Base-by-base conservation (phyloP, 2,113 vertebrate species). In the Aplodontia rufa region DNA sequence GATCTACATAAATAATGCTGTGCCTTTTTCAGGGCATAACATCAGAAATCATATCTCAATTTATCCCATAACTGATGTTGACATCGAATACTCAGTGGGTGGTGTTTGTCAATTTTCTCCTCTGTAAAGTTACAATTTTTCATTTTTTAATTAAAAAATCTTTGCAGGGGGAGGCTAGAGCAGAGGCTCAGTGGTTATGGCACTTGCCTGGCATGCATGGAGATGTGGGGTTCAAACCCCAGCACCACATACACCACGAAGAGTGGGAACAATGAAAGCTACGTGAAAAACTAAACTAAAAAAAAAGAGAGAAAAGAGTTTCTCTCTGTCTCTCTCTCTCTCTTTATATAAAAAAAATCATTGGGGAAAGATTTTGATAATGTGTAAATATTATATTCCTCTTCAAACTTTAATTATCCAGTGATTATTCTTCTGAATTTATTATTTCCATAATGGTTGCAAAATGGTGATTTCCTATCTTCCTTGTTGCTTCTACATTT, bases 61-160 rank as follows among this genome's bases (percentile, higher is more conserved):
- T 60, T 88, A 78, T 68, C 17, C 13, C 11, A 53, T 51, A 37
- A 75, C 12, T 53, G 60, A 64, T 58, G 24, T 62, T 64, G 60
- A 87, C 19, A 80, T 66, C 64, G 55, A 92, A 64, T 26, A 32
- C 2, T 28, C 69, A 87, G 24, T 40, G 72, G 8, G 8, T 64
- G 28, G 4, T 69, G 1, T 37, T 20, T 1, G n/a, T 35, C 28
- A 62, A 32, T 7, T 45, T 94, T 55, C 24, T 82, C 55, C 45
- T 80, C 22, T 19, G 8, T 47, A 49, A 75, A 74, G 45, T 20
- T 80, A 51, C 26, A 32, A 76, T 71, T 93, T 95, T 72, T 76
- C 71, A 60, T 22, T 84, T 85, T 74, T 51, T 45, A 82, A 91
- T 82, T 75, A 92, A 81, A n/a, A n/a, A n/a, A n/a, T n/a, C n/a